phyloP scores from a whole-genome alignment of 2,888 invertebrate genomes.

The Strigamia maritima region DNA sequence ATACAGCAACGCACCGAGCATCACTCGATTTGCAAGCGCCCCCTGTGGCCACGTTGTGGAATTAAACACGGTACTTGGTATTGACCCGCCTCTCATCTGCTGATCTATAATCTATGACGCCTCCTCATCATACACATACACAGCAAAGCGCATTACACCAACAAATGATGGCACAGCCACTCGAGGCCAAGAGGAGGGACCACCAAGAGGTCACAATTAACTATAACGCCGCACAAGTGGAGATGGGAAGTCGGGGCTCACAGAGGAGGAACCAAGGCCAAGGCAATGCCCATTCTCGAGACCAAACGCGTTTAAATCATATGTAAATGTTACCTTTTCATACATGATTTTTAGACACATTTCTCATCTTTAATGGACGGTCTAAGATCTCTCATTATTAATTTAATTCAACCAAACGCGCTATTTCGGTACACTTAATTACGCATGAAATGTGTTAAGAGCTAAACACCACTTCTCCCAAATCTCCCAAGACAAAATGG shows the following conservation, averaged over 20 bases:
- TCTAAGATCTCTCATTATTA: no score
- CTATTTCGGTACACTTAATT: no score
- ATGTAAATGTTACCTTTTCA: background rate
- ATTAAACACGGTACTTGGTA: background rate
- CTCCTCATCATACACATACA: background rate
- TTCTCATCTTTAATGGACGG: background rate
- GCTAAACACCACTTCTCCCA: no score
- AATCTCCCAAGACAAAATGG: no score
- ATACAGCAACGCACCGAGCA: background rate
- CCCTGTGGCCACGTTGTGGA: background rate
- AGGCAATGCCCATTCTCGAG: background rate
- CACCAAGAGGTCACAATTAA: background rate
- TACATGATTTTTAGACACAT: background rate
- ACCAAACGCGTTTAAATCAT: background rate
- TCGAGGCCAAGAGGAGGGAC: background rate
- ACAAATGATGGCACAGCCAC: background rate
- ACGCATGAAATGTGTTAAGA: no score
- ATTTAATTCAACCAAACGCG: no score
- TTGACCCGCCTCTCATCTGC: background rate
- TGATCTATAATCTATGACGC: background rate
- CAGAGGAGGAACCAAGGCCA: background rate
- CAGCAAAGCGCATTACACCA: background rate
- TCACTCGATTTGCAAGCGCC: background rate
- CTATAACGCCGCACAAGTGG: background rate
- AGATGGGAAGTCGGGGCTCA: background rate